These are phyloP conservation scores for Andrena bicolor DNA, from an alignment of 2,888 invertebrate genomes.

Conservation along the genomic window DNA sequence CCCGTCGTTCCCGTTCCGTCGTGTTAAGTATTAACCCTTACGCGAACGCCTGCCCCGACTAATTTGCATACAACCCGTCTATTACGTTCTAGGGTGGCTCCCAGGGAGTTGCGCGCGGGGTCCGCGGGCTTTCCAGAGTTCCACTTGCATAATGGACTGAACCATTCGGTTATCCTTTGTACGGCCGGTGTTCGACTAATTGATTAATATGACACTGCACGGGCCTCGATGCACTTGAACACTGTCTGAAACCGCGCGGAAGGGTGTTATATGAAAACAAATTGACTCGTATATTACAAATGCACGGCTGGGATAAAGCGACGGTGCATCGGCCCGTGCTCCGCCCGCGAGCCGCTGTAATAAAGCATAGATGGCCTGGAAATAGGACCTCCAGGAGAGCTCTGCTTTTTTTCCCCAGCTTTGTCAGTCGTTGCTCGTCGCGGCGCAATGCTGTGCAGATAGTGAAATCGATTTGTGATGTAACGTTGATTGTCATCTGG, in stretches of 20 bases:
- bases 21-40: conserved; percentile 68
- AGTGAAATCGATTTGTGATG: not conserved
- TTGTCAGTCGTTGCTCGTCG: not conserved
- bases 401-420: not conserved
- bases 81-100: conserved; percentile 63
- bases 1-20: conserved; percentile 55
- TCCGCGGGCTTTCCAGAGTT: conserved; percentile 57
- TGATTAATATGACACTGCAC: conserved; percentile 62
- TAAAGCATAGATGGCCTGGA: not conserved
- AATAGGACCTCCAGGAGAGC: not conserved
- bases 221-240: conserved; percentile 48
- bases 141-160: conserved; percentile 68
- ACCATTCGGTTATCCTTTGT: conserved; percentile 62
- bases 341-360: not conserved
- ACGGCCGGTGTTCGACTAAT: conserved; percentile 60
- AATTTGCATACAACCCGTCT: conserved; percentile 73
- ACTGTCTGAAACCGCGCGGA: conserved; percentile 31
- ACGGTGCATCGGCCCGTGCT: not conserved
- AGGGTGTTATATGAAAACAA: conserved; percentile 46
- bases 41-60: conserved; percentile 55
- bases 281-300: conserved; percentile 40
- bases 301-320: not conserved
- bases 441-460: not conserved
- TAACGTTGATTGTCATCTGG: no score
- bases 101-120: conserved; percentile 57